Evolutionary conservation across 2,888 invertebrate species (phyloP), one percentile per base, ranked within the genome.

Genomic region (Rutpela maculata): DNA sequence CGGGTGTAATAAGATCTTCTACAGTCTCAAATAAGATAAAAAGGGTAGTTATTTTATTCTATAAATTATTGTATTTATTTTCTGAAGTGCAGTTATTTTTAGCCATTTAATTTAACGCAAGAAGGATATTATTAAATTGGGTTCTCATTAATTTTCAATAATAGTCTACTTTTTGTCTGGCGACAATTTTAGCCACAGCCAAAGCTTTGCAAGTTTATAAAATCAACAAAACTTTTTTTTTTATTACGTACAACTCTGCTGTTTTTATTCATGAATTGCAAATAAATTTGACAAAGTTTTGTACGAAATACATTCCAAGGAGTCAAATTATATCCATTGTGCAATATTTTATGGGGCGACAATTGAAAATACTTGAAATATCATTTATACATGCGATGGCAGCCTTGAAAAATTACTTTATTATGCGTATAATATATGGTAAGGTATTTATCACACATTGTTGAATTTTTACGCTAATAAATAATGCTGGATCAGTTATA

Each of bases 191-290:
- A 17, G n/a, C 6, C 17, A n/a, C 10, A 63, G 17, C 35, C 0
- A 35, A 63, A 10, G n/a, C 10, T 31, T 18, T 31, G 4, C 62
- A 62, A 62, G 31, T 31, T 35, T 31, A 31, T 62, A 63, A 18
- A 18, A n/a, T 35, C 31, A 63, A 35, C 62, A 35, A 31, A 35
- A 10, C 35, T 17, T 35, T n/a, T 10, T 17, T 35, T n/a, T 10
- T 63, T 31, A n/a, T 31, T 15, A 0, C n/a, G 9, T 15, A 31
- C 12, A 26, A 62, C 12, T n/a, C 60, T 26, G 31, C 60, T n/a
- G 31, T 31, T 63, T 63, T 63, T n/a, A 35, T 3, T 35, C 62
- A 62, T 63, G 62, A 63, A 63, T 63, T 63, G 62, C 62, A 63
- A 63, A 63, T 63, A n/a, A 63, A 63, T 31, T 63, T 63, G 26